Base-by-base conservation (phyloP, 53 echinoderm and acorn worm genomes). In the Luidia sarsii region DNA sequence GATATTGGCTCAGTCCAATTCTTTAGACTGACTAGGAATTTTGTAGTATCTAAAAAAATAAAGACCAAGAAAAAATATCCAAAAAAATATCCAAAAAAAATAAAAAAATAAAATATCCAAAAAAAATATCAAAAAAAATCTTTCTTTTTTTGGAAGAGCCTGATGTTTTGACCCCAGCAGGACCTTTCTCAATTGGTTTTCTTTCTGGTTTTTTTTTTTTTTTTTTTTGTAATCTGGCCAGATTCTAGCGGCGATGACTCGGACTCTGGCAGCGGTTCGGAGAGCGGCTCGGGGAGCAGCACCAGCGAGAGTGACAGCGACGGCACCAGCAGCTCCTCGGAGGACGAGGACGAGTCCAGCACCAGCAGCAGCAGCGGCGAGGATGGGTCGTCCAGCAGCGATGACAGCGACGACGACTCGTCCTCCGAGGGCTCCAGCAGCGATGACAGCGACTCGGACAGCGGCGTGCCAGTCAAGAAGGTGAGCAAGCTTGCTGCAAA, bases 361-460 rank as follows among this genome's bases (percentile, higher is more conserved):
- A 71, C 48, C 33, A 70, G 70, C 62, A 52, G 41, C 7, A 57
- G 57, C 21, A 71, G 56, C 33, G 70, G 70, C 62, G 70, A 69
- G 18, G 50, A 50, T 39, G 68, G 34, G 19, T 71, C 79, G 50
- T 45, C 80, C 1, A 64, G 64, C 14, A 85, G 65, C 48, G 84
- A 84, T n/a, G n/a, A n/a, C n/a, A n/a, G n/a, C n/a, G n/a, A n/a
- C 29, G 30, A 48, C 29, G 72, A 65, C 45, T 77, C 71, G 27
- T 91, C 91, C 1, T 91, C 91, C 0, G 69, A 60, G 19, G 72
- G 50, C 11, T 82, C 82, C 1, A 75, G 82, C n/a, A 82, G 82
- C 21, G 88, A 87, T 38, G 87, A 94, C n/a, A 90, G 88, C 50
- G 94, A 90, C 24, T 94, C 94, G n/a, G 80, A 80, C 31, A 86